phyloP scores from a whole-genome alignment of 1,140 invertebrate genomes.

The Hylyphantes graminicola region DNA sequence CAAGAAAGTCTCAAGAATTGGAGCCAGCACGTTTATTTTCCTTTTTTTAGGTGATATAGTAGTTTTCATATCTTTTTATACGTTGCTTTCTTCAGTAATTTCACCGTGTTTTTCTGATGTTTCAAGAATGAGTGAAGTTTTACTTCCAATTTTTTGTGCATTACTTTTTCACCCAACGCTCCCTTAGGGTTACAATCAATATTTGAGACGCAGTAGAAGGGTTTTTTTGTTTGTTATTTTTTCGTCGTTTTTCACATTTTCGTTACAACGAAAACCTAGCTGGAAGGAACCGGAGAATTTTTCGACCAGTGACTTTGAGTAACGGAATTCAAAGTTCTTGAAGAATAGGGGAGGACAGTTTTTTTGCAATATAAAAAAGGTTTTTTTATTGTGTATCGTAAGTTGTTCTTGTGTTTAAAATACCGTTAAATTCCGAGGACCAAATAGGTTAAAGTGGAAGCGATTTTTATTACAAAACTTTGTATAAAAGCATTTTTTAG shows the following conservation, averaged over 20 bases:
- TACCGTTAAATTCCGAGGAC: conserved; percentile 4
- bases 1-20: conserved; percentile 47
- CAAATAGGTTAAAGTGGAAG: no score
- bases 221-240: conserved; percentile 29
- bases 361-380: background rate
- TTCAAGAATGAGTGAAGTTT: conserved; percentile 45
- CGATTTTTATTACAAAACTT: no score
- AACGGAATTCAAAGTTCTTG: conserved; percentile 39
- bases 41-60: conserved; percentile 14
- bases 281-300: background rate
- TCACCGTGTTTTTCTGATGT: conserved; percentile 35
- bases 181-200: conserved; percentile 51
- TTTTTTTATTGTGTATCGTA: background rate
- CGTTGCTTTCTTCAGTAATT: conserved; percentile 46
- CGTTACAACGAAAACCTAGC: background rate
- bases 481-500: no score
- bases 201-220: conserved; percentile 41
- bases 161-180: conserved; percentile 2
- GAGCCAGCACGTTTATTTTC: conserved; percentile 52
- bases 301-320: conserved; percentile 23
- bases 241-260: conserved; percentile 17
- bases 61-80: conserved; percentile 50
- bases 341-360: conserved; percentile 21
- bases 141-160: background rate
- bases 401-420: background rate